phyloP scores from a whole-genome alignment of 2,113 vertebrate species.

The Sterrhoptilus dennistouni region DNA sequence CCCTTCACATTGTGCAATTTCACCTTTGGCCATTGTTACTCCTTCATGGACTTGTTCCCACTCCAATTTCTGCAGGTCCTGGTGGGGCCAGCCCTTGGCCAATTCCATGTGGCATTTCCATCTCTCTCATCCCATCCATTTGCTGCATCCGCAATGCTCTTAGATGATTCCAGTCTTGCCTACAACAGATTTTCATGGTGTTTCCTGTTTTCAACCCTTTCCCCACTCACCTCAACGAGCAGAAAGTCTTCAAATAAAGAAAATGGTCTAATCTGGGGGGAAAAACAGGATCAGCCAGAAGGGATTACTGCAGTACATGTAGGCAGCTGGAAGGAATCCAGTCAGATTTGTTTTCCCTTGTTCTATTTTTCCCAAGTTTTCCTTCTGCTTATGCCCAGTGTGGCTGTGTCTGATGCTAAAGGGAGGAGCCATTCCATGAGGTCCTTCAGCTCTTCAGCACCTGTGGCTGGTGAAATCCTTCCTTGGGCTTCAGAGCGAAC shows the following conservation, averaged over 20 bases:
- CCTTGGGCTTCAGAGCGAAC: slow-evolving; percentile 13
- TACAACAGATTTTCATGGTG: background rate
- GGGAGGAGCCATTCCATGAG: background rate
- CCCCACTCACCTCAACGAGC: background rate
- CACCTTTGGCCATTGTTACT: background rate
- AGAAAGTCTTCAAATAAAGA: background rate
- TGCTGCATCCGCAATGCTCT: background rate
- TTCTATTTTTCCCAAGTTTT: background rate
- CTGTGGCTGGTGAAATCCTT: background rate
- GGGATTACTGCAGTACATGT: background rate
- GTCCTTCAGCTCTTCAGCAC: background rate
- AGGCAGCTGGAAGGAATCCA: background rate
- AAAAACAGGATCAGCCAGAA: background rate
- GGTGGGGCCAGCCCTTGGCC: background rate
- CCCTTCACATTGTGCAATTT: background rate
- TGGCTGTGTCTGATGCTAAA: background rate
- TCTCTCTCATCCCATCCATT: background rate
- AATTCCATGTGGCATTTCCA: background rate
- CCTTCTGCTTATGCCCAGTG: background rate
- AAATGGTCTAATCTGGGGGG: background rate
- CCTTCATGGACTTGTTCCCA: background rate
- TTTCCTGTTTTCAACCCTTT: background rate
- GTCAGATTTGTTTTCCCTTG: background rate
- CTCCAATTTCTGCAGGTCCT: background rate
- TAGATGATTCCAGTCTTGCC: background rate